These are phyloP conservation scores for Paracyclopina nana DNA, from an alignment of 1,140 invertebrate species.

Conservation along the genomic window DNA sequence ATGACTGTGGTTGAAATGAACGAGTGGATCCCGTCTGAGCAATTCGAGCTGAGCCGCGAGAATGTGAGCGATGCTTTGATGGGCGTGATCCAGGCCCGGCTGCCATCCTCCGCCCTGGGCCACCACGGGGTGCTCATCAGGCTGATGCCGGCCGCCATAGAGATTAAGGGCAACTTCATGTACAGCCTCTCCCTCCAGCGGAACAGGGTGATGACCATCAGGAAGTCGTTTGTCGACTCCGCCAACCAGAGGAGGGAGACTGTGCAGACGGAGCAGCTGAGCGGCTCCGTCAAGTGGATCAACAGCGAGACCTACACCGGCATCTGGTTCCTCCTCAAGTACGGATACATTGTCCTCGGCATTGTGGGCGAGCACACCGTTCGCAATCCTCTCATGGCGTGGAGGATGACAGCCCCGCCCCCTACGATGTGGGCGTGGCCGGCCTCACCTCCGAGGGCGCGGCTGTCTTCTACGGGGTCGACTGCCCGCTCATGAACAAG, in stretches of 20 bases:
- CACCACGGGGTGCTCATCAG: background rate
- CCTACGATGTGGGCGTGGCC: too few relatives aligned
- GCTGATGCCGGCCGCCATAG: background rate
- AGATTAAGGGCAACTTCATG: background rate
- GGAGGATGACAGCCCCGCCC: too few relatives aligned
- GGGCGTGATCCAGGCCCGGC: background rate
- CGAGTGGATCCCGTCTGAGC: background rate
- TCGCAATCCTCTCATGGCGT: background rate
- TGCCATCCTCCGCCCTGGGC: background rate
- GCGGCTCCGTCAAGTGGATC: background rate
- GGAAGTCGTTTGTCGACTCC: background rate
- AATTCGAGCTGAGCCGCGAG: background rate
- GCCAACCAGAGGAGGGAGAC: background rate
- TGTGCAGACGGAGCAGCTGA: background rate
- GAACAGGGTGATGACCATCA: background rate
- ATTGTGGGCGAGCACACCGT: background rate
- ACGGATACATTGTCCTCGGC: background rate
- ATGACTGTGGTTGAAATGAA: slow-evolving; percentile 1
- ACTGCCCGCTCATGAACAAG: background rate
- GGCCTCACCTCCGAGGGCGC: background rate
- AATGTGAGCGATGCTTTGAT: background rate
- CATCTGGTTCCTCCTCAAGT: background rate
- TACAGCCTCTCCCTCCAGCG: background rate
- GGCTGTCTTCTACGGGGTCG: background rate
- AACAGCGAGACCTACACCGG: background rate